Percentiles rank a stretch among this genome's conserved stretches.
These are phyloP conservation scores for Copsychus sechellarum DNA, from an alignment of 2,113 vertebrate genomes.

Conservation along the genomic window DNA sequence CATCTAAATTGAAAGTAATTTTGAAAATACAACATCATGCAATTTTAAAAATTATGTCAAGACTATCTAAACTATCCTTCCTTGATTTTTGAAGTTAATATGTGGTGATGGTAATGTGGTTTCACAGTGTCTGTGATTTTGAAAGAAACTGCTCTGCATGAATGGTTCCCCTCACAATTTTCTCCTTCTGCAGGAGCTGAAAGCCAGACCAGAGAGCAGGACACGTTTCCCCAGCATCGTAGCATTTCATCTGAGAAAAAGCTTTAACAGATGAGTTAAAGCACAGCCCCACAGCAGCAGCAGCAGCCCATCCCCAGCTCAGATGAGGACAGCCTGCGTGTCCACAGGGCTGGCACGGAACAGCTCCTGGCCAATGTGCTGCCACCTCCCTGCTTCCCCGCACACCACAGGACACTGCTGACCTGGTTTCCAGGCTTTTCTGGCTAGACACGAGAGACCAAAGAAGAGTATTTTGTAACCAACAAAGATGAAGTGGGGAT, in stretches of 20 bases:
- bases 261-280: not conserved
- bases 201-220: not conserved
- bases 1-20: not conserved
- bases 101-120: not conserved
- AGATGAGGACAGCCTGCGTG: not conserved
- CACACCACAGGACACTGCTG: not conserved
- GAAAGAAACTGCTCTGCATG: not conserved
- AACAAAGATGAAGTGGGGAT: not conserved
- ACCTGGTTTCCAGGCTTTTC: not conserved
- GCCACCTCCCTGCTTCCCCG: not conserved
- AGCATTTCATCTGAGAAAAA: not conserved
- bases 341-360: accelerated
- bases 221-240: accelerated
- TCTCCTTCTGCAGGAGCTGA: not conserved
- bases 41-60: not conserved
- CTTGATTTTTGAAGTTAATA: not conserved
- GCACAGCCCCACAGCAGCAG: accelerated
- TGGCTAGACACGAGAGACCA: not conserved
- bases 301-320: not conserved
- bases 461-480: not conserved
- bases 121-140: not conserved
- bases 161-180: not conserved
- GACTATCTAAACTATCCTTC: not conserved
- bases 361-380: not conserved
- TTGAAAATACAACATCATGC: not conserved